Evolutionary conservation across 2,113 vertebrate genomes (phyloP).

Genomic region (Fulmarus glacialis): DNA sequence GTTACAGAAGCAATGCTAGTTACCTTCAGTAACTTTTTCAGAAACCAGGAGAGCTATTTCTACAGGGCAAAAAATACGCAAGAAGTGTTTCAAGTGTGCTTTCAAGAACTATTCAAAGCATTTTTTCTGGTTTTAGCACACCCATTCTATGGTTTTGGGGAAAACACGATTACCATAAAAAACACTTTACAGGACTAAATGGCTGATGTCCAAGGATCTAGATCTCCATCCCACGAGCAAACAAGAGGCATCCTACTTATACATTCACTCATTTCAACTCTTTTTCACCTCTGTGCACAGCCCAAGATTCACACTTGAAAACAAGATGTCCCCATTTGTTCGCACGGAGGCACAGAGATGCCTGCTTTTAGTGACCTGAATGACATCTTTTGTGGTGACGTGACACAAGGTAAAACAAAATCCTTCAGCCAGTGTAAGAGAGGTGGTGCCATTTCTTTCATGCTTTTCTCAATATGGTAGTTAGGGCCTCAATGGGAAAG

Average conservation of each 20-base stretch:
- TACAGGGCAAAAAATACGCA: neutral
- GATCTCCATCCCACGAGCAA: neutral
- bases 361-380: neutral
- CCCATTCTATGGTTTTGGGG: neutral
- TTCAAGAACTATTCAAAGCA: neutral
- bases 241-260: neutral
- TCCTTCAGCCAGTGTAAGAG: neutral
- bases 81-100: neutral
- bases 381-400: neutral
- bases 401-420: neutral
- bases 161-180: neutral
- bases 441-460: neutral
- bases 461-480: neutral
- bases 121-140: neutral
- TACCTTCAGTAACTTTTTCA: neutral
- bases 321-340: neutral
- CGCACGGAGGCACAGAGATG: neutral
- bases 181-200: neutral
- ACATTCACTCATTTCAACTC: neutral
- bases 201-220: neutral
- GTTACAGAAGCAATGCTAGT: neutral
- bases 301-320: neutral
- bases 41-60: neutral
- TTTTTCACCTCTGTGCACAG: neutral
- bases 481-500: neutral